These are phyloP conservation scores for Kryptolebias ocellatus DNA, from an alignment of 2,797 vertebrate genomes.

Conservation along the genomic window DNA sequence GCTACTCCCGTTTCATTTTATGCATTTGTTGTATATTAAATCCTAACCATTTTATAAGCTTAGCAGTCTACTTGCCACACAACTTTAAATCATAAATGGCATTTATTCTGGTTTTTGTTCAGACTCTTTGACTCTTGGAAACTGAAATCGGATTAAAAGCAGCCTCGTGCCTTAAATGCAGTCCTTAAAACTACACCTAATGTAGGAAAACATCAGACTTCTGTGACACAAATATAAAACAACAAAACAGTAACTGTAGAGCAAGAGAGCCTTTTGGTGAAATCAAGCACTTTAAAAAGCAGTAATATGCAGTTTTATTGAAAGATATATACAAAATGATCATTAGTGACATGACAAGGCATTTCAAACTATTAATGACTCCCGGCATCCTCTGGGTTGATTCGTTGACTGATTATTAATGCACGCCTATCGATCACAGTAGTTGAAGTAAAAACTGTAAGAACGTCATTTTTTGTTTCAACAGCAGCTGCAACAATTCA, in stretches of 20 bases:
- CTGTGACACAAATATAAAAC: no score
- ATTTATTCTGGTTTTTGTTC: background rate
- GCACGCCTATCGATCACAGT: constrained; percentile 64
- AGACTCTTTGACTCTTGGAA: background rate
- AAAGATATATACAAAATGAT: constrained; percentile 64
- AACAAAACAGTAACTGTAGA: no score
- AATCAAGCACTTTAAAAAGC: constrained; percentile 22
- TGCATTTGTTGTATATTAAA: background rate
- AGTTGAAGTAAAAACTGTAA: constrained; percentile 69
- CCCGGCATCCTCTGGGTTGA: constrained; percentile 25
- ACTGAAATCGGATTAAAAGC: no score
- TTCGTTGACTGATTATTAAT: constrained; percentile 43
- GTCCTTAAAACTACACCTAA: no score
- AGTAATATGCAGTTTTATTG: constrained; percentile 42
- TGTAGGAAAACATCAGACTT: no score
- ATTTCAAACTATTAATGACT: constrained; percentile 27
- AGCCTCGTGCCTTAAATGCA: no score
- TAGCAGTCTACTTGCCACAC: background rate
- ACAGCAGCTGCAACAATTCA: constrained; percentile 61
- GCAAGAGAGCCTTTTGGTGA: no score
- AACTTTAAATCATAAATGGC: background rate
- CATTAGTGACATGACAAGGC: constrained; percentile 20
- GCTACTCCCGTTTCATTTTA: background rate
- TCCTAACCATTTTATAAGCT: background rate
- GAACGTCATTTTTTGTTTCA: constrained; percentile 41